Evolutionary conservation across 2,888 invertebrate genomes (phyloP).

Genomic region (Hydropsyche betteni): DNA sequence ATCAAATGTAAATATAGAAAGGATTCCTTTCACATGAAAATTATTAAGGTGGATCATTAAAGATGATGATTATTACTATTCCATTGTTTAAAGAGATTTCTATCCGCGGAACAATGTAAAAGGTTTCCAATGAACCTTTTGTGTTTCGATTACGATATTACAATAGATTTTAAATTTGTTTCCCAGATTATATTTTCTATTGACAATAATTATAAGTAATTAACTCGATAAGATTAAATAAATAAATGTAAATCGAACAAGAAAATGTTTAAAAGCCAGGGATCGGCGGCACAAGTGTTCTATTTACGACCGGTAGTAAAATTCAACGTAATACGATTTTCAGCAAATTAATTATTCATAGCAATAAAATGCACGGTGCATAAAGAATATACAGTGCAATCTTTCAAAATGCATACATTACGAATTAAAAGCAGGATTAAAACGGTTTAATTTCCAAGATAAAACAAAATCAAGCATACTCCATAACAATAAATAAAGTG

Average conservation of each 20-base stretch:
- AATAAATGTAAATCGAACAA: background rate
- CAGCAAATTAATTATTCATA: constrained; percentile 40
- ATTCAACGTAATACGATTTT: constrained; percentile 38
- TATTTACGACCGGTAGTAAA: constrained; percentile 39
- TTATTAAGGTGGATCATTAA: constrained; percentile 9
- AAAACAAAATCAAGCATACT: background rate
- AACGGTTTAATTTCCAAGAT: background rate
- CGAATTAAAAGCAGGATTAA: background rate
- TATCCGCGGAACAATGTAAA: background rate
- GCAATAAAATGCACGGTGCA: constrained; percentile 33
- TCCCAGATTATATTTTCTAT: background rate
- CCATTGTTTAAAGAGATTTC: background rate
- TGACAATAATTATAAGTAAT: background rate
- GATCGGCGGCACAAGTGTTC: constrained; percentile 5
- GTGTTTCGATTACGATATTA: constrained; percentile 14
- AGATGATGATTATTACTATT: constrained; percentile 24
- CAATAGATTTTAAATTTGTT: background rate
- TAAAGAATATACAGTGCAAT: constrained; percentile 21
- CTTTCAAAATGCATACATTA: too few relatives aligned
- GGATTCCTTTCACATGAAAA: constrained; percentile 6
- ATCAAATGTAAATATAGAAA: background rate
- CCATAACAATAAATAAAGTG: too few relatives aligned
- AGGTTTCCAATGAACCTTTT: background rate
- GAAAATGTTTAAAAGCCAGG: constrained; percentile 23
- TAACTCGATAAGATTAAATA: background rate